Evolutionary conservation across 2,888 invertebrate species (phyloP), one percentile per base, ranked within the genome.

Genomic region (Polymixis flavicincta): DNA sequence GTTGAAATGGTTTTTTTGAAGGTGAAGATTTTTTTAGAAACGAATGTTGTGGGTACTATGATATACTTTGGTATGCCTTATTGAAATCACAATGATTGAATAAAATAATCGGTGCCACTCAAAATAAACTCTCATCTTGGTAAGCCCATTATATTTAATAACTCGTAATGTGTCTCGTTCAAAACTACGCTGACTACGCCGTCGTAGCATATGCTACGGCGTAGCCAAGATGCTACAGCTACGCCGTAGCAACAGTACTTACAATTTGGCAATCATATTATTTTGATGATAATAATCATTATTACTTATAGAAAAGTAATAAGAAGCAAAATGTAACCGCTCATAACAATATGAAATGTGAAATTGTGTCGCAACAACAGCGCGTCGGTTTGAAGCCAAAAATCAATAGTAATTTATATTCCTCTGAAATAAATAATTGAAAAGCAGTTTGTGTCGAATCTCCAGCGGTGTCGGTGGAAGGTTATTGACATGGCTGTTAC

Each of bases 341-440:
- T 19, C 9, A 54, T 14, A 60, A 52, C 55, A 54, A 68, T 25
- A 57, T 14, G 17, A 73, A 67, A 65, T 60, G 2, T 57, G 28
- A 52, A 79, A 82, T 59, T 59, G 52, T 60, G 52, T 68, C 48
- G 42, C 65, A 70, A 82, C 80, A 74, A 68, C 28, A 54, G 7
- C 19, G 19, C 19, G 25, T 32, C 48, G 32, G 59, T 81, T 76
- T 64, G 57, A 25, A 42, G 25, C 59, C 14, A 42, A 72, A 75
- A 84, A 84, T 81, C 81, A 70, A 82, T 70, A 72, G 66, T 64
- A 70, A 72, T 84, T 70, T 82, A 76, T 81, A 81, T 82, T 84
- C 71, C 54, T 37, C 32, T 57, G 69, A 85, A 81, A 85, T 68
- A 85, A 85, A 82, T 83, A 69, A 77, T 74, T 85, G 71, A 69